phyloP scores from a whole-genome alignment of 2,113 vertebrate species.

The Onychostoma macrolepis region DNA sequence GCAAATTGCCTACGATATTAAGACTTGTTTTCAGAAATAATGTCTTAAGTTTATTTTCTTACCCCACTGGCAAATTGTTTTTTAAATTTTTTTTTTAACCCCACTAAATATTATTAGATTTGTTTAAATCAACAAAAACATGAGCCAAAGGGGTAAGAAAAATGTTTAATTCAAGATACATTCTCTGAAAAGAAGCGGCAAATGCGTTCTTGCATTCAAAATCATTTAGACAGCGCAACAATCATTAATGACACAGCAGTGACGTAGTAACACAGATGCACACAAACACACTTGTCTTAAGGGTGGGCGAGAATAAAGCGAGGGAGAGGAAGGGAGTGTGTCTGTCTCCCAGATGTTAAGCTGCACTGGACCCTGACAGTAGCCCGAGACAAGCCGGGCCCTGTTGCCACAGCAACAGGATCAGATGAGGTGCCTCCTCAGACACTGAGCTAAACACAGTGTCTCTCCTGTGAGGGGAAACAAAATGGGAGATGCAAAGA shows the following conservation, averaged over 20 bases:
- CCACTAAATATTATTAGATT: not conserved
- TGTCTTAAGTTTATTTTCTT: not conserved
- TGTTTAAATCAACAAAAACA: not conserved
- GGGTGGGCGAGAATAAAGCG: constrained; percentile 27
- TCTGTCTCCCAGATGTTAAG: constrained; percentile 46
- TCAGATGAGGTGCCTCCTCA: constrained; percentile 62
- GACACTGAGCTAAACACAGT: constrained; percentile 55
- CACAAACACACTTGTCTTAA: constrained; percentile 23
- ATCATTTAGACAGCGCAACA: not conserved
- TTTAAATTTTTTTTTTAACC: not conserved
- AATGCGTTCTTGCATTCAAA: not conserved
- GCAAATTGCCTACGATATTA: not conserved
- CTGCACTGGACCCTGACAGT: constrained; percentile 58
- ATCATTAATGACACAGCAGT: constrained; percentile 3
- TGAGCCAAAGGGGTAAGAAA: not conserved
- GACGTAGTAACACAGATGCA: constrained; percentile 11
- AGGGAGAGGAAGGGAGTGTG: constrained; percentile 36
- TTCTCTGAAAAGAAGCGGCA: not conserved
- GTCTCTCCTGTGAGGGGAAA: constrained; percentile 54
- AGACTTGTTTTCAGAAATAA: not conserved
- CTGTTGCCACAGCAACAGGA: constrained; percentile 75
- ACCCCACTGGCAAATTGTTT: not conserved
- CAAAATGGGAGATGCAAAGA: constrained; percentile 18
- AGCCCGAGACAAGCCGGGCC: constrained; percentile 67
- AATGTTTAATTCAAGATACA: not conserved